phyloP scores from a whole-genome alignment of 1,140 invertebrate species.

The Plutomurus gul region DNA sequence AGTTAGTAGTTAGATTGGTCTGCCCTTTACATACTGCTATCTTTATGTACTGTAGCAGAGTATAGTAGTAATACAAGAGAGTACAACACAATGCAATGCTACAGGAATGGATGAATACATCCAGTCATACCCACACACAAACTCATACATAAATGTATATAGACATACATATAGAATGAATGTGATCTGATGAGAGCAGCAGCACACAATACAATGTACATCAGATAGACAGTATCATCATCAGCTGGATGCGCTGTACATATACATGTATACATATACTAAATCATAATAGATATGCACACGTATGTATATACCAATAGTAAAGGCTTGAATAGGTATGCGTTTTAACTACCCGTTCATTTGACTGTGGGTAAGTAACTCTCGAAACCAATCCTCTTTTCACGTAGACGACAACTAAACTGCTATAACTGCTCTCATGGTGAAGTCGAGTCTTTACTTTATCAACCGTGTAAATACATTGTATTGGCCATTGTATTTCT shows the following conservation, averaged over 20 bases:
- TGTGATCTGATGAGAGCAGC: background rate
- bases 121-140: no score
- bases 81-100: no score
- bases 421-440: background rate
- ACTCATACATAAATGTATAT: no score
- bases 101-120: no score
- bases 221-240: constrained; percentile 4
- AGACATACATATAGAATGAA: no score
- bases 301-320: no score
- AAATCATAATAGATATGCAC: no score
- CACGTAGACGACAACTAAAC: background rate
- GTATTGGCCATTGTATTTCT: no score
- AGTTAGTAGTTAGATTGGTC: constrained; percentile 6
- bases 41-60: background rate
- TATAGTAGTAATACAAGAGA: no score
- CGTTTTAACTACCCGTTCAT: constrained; percentile 10
- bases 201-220: background rate
- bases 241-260: background rate
- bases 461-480: no score
- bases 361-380: no score
- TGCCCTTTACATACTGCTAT: background rate
- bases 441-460: background rate
- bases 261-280: background rate
- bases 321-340: no score
- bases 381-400: constrained; percentile 24